phyloP scores from a whole-genome alignment of 92 coral and sea anemone genomes.

The Heteractis magnifica region DNA sequence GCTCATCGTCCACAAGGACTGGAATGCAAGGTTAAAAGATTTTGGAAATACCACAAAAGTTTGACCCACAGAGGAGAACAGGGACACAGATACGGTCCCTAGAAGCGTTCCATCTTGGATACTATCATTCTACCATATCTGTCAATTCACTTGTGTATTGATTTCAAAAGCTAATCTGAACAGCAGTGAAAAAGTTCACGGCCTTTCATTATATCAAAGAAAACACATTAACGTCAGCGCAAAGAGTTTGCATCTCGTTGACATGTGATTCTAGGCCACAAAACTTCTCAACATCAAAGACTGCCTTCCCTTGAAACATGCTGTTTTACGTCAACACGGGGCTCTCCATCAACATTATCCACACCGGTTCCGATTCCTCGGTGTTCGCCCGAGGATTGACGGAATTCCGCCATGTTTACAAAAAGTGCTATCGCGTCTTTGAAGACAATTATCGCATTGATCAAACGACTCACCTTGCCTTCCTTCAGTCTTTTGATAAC shows the following conservation, averaged over 20 bases:
- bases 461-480: neutral
- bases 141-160: slow-evolving; percentile 6
- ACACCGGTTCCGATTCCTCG: slow-evolving; percentile 21
- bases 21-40: neutral
- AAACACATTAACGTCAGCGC: slow-evolving; percentile 26
- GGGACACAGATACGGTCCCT: neutral
- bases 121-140: slow-evolving; percentile 23
- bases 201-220: slow-evolving; percentile 31
- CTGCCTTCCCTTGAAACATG: neutral
- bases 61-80: slow-evolving; percentile 4
- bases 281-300: slow-evolving; percentile 12
- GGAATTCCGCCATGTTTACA: slow-evolving; percentile 40
- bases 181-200: slow-evolving; percentile 27
- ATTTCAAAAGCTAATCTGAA: slow-evolving; percentile 29
- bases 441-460: slow-evolving; percentile 33
- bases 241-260: slow-evolving; percentile 25
- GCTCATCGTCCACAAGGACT: neutral
- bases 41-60: neutral
- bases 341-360: neutral
- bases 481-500: neutral
- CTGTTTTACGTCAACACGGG: slow-evolving; percentile 12
- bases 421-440: neutral
- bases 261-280: slow-evolving; percentile 2
- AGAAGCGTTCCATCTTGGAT: neutral
- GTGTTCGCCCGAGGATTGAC: slow-evolving; percentile 10